Evolutionary conservation across 1,140 invertebrate genomes (phyloP), one percentile per base, ranked within the genome.

Genomic region (Liolophura sinensis): DNA sequence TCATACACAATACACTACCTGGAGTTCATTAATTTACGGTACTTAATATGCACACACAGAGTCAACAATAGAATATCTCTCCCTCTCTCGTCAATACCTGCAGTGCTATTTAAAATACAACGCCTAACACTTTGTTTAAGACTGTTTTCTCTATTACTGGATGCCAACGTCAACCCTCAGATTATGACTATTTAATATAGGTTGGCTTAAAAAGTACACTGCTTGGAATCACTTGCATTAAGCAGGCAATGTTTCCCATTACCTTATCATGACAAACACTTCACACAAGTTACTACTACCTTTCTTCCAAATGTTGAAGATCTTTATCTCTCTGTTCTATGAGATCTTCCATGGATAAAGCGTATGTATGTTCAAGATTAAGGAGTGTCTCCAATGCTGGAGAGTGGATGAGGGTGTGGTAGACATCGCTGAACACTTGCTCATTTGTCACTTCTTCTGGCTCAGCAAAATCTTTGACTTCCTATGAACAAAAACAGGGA

Each of bases 391-490:
- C 90, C 22, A 93, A 78, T 7, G 91, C 91, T 5, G 92, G 91
- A 0, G 92, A 93, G 80, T 94, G 92, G 7, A 93, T 91, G 50
- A 94, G 80, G 74, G 89, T 88, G 79, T 93, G 92, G 84, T 93
- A 94, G 49, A 92, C 91, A 14, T 90, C 89, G 22, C 91, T 90
- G 20, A 94, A 83, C 18, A 76, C 84, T 79, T 91, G 90, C 76
- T 92, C 90, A 80, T 92, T 90, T 0, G 90, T 90, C 0, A 90
- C 88, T 51, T 90, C 89, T 64, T 90, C 89, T 57, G 89, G 89
- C 58, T 79, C 80, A 22, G 82, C 81, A 79, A 79, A 86, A 31
- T 76, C 72, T 56, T 80, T 78, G 18, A 84, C 78, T 64, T 84
- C 82, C 83, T 84, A 62, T 18, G 68, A 75, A 65, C 68, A 64